Evolutionary conservation across 2,888 invertebrate species (phyloP).

Genomic region (Sarcophaga variegata): DNA sequence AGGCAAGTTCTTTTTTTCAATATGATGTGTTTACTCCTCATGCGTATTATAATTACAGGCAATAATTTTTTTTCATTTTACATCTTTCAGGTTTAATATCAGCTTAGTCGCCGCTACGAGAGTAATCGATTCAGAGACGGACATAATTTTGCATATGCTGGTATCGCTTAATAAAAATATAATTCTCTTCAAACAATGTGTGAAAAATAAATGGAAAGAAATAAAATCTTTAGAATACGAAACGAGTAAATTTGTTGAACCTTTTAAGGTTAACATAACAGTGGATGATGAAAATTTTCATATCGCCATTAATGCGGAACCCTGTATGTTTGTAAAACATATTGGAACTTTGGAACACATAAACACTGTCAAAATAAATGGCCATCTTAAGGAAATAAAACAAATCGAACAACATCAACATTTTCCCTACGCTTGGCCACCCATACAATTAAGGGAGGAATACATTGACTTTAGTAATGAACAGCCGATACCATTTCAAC

Average conservation of each 20-base stretch:
- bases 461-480: conserved; percentile 59
- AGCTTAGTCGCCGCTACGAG: conserved; percentile 45
- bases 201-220: conserved; percentile 40
- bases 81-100: conserved; percentile 45
- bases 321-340: conserved; percentile 52
- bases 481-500: conserved; percentile 39
- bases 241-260: conserved; percentile 1
- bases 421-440: conserved; percentile 61
- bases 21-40: no score
- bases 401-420: conserved; percentile 62
- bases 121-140: background rate
- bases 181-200: conserved; percentile 50
- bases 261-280: conserved; percentile 48
- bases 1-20: no score
- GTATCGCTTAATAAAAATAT: conserved; percentile 26
- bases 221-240: conserved; percentile 46
- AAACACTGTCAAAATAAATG: conserved; percentile 54
- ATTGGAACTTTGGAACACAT: conserved; percentile 24
- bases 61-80: no score
- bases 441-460: conserved; percentile 43
- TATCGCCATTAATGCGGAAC: conserved; percentile 50
- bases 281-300: conserved; percentile 60
- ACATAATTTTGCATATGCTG: conserved; percentile 60
- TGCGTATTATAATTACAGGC: no score
- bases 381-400: conserved; percentile 43